Evolutionary conservation across 2,113 vertebrate species (phyloP).

Genomic region (Rafetus swinhoei): DNA sequence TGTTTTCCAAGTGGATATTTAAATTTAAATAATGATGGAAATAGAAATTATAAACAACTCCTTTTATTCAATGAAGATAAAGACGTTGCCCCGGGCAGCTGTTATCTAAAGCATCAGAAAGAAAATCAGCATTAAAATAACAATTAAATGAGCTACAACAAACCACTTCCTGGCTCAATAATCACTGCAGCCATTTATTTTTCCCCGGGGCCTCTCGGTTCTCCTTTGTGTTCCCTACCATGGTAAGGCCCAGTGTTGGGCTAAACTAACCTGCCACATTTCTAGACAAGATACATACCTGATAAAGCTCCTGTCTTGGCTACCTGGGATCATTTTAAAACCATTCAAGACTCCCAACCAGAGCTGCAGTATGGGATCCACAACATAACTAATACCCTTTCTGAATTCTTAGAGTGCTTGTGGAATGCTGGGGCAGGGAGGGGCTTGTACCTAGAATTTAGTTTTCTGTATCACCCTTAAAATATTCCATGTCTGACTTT

Average conservation of each 20-base stretch:
- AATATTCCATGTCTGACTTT: neutral
- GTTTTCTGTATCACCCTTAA: neutral
- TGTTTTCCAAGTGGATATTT: slow-evolving; percentile 58
- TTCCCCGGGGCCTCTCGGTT: neutral
- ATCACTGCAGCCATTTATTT: neutral
- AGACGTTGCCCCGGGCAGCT: slow-evolving; percentile 35
- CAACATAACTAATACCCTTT: neutral
- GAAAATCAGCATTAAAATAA: slow-evolving; percentile 40
- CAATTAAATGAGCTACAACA: slow-evolving; percentile 18
- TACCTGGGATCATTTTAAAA: neutral
- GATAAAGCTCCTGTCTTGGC: neutral
- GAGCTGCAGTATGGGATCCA: neutral
- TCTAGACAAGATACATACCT: neutral
- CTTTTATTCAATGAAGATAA: slow-evolving; percentile 53
- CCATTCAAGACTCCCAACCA: rapidly evolving
- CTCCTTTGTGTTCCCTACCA: neutral
- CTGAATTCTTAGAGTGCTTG: neutral
- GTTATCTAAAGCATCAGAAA: neutral
- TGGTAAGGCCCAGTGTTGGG: neutral
- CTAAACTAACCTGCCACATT: neutral
- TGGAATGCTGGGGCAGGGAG: rapidly evolving
- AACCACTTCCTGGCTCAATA: slow-evolving; percentile 1
- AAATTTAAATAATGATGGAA: slow-evolving; percentile 65
- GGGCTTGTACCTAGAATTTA: neutral
- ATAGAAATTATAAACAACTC: slow-evolving; percentile 61